Conservation (phyloP, 2,888 invertebrate species). For the Platycheirus albimanus region DNA sequence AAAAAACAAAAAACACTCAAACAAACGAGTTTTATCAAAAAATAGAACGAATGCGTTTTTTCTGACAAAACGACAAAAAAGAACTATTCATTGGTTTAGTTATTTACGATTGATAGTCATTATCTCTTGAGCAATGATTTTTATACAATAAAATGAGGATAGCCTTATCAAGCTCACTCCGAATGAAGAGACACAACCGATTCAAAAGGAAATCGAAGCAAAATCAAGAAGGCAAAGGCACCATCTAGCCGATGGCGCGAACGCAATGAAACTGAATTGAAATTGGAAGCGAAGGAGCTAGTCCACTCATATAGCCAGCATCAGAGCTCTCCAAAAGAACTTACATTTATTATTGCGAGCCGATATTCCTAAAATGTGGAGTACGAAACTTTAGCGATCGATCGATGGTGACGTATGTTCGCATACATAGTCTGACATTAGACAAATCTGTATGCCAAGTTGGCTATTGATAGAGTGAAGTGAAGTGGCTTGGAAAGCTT, state of each 20-base stretch:
- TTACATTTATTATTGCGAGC: constrained; percentile 37
- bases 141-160: not conserved
- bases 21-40: constrained; percentile 1
- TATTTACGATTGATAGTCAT: constrained; percentile 44
- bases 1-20: not conserved
- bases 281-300: constrained; percentile 38
- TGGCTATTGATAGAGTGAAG: constrained; percentile 47
- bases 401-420: not conserved
- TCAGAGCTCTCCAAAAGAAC: constrained; percentile 35
- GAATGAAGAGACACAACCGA: not conserved
- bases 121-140: constrained; percentile 31
- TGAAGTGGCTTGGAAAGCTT: constrained; percentile 35
- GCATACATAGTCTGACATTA: constrained; percentile 3
- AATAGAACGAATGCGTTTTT: constrained; percentile 33
- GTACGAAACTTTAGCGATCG: constrained; percentile 59
- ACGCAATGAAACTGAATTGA: constrained; percentile 67
- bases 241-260: constrained; percentile 66
- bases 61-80: not conserved
- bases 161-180: constrained; percentile 42
- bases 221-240: constrained; percentile 22
- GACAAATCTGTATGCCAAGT: constrained; percentile 54
- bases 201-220: constrained; percentile 7
- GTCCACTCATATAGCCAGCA: constrained; percentile 9
- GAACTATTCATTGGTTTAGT: not conserved
- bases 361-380: constrained; percentile 44